Percentiles rank a stretch among this genome's conserved stretches.
Evolutionary conservation across 2,113 vertebrate species (phyloP).

Genomic region (Nothobranchius furzeri): DNA sequence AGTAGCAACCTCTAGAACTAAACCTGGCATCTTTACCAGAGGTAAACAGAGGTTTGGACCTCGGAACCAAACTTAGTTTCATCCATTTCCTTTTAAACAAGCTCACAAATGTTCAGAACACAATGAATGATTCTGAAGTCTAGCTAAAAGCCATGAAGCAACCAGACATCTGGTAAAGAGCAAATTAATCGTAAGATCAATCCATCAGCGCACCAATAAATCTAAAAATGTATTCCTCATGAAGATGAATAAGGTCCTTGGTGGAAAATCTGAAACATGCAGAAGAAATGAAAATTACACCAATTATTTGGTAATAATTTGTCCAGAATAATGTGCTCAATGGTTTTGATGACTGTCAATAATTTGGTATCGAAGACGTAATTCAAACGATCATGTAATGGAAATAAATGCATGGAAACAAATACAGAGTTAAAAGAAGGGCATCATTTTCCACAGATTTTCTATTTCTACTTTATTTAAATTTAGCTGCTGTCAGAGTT

Average conservation of each 20-base stretch:
- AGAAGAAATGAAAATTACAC: background rate
- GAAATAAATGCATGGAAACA: constrained; percentile 21
- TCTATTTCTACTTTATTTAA: constrained; percentile 3
- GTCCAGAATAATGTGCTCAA: constrained; percentile 33
- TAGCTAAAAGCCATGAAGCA: constrained; percentile 28
- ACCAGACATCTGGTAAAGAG: constrained; percentile 23
- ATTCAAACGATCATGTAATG: constrained; percentile 21
- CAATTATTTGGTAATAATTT: constrained; percentile 5
- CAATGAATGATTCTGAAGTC: constrained; percentile 21
- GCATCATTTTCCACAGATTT: background rate
- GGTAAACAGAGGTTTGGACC: constrained; percentile 19
- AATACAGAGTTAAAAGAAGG: background rate
- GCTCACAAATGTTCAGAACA: background rate
- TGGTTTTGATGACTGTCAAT: constrained; percentile 14
- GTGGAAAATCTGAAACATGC: constrained; percentile 65
- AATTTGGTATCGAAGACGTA: background rate
- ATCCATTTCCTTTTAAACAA: constrained; percentile 4
- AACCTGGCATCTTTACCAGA: constrained; percentile 31
- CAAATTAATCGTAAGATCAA: constrained; percentile 32
- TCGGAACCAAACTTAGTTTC: constrained; percentile 15
- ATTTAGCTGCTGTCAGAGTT: too few species aligned
- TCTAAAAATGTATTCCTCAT: constrained; percentile 36
- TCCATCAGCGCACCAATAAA: constrained; percentile 54
- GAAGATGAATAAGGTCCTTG: constrained; percentile 42
- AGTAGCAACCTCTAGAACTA: constrained; percentile 12